These are phyloP conservation scores for Corydoras maculifer DNA, from an alignment of 2,113 vertebrate genomes.

Conservation along the genomic window DNA sequence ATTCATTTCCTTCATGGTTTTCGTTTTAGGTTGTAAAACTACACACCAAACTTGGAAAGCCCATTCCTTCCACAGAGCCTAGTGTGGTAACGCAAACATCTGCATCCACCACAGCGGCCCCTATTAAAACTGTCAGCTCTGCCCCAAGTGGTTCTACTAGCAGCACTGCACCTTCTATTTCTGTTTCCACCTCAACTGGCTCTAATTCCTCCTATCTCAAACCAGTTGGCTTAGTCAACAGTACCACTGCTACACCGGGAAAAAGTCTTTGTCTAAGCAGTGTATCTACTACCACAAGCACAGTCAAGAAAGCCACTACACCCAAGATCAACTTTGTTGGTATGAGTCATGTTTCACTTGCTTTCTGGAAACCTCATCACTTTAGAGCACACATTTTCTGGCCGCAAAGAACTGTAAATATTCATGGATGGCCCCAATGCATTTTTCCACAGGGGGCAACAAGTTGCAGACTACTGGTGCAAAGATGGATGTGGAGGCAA, in stretches of 20 bases:
- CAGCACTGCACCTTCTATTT: conserved; percentile 62
- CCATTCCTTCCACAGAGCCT: conserved; percentile 96
- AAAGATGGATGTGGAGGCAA: conserved; percentile 80
- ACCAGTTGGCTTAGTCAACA: conserved; percentile 66
- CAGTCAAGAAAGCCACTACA: conserved; percentile 84
- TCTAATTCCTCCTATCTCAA: conserved; percentile 61
- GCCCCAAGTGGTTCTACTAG: conserved; percentile 71
- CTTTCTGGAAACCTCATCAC: conserved; percentile 10
- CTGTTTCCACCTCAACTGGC: conserved; percentile 58
- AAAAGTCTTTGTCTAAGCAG: conserved; percentile 42
- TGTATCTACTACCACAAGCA: conserved; percentile 57
- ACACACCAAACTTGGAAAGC: conserved; percentile 96
- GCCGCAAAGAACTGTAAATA: too few species aligned
- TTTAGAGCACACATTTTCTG: too few species aligned
- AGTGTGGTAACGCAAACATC: conserved; percentile 83
- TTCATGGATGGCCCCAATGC: too few species aligned
- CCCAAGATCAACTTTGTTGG: conserved; percentile 99
- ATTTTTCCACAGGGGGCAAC: conserved; percentile 73
- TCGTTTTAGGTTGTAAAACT: conserved; percentile 86
- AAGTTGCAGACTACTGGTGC: conserved; percentile 82
- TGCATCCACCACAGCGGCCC: conserved; percentile 74
- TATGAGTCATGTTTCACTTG: conserved; percentile 59
- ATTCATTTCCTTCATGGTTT: not conserved
- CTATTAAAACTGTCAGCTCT: conserved; percentile 73
- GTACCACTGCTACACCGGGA: conserved; percentile 56